Evolutionary conservation across 1,140 invertebrate genomes (phyloP).

Genomic region (Pygmarrhopalites habei): DNA sequence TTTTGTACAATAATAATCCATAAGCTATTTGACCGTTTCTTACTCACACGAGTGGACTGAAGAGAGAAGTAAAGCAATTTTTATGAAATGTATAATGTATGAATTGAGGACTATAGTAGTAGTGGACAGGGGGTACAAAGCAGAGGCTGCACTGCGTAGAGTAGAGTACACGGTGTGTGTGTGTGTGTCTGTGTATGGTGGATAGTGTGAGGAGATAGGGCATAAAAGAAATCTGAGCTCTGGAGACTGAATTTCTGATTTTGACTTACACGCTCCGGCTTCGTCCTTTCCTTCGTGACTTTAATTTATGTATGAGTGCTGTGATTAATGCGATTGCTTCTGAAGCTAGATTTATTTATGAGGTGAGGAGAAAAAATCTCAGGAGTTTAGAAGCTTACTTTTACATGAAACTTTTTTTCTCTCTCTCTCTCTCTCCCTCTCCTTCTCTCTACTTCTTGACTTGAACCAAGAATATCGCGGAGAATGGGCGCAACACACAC

Average conservation of each 20-base stretch:
- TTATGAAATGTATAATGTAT: conserved; percentile 11
- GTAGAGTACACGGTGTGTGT: too few species aligned
- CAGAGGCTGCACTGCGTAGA: too few species aligned
- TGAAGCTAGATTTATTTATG: conserved; percentile 37
- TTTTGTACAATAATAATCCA: too few species aligned
- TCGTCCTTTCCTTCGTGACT: conserved; percentile 2
- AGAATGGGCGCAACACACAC: too few species aligned
- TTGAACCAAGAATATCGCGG: too few species aligned
- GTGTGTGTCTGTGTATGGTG: background rate
- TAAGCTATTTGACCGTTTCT: too few species aligned
- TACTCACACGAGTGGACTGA: too few species aligned
- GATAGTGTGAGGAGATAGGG: background rate
- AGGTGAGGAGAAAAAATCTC: conserved; percentile 24
- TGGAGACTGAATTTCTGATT: conserved; percentile 23
- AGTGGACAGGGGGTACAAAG: too few species aligned
- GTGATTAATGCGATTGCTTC: conserved; percentile 38
- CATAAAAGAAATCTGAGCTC: conserved; percentile 13
- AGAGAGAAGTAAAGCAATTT: too few species aligned
- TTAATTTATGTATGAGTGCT: conserved; percentile 37
- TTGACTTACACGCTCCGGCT: conserved; percentile 23
- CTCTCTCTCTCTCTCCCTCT: too few species aligned
- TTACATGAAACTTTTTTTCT: conserved; percentile 7
- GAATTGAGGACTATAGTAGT: conserved; percentile 1
- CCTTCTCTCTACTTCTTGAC: too few species aligned
- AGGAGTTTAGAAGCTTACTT: conserved; percentile 8